Base-by-base conservation (phyloP, 2,888 invertebrate genomes). In the Crioceris asparagi region DNA sequence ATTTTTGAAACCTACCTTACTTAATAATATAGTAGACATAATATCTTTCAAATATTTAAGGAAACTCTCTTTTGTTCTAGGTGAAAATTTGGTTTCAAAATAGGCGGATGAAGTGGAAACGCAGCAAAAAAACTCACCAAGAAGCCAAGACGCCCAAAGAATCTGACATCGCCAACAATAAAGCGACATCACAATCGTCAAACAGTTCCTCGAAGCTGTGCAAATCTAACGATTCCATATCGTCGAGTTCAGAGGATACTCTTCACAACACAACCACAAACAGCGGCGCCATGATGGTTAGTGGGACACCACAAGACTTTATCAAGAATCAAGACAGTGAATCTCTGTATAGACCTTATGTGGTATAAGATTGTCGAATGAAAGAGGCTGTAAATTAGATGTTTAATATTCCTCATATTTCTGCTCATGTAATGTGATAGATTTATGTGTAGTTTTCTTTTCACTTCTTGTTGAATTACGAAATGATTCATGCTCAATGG, bases 61-160 rank as follows among this genome's bases (percentile, higher is more conserved):
- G 4, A 3, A 11, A 6, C 3, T 5, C 14, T 37, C 29, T 39
- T 32, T 61, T 46, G 51, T 55, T 55, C 8, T 75, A 93, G 87
- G 93, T 93, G 45, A 93, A 93, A 74, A 93, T 94, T 55, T 94
- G 93, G 96, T 97, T 97, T 66, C 96, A 97, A 75, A 96, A 96
- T 64, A 75, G 96, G 33, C 77, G 96, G 53, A 96, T 96, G 96
- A 96, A 96, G 62, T 94, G 94, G 93, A 97, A 97, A 63, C 72
- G 97, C 8, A 93, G 92, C 47, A 94, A 94, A 73, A 94, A 94
- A 57, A 90, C 91, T 0, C 90, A 90, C 60, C 86, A 87, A 49
- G 90, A 90, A 65, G 79, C 86, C 17, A 83, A 83, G 66, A 71
- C 56, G 8, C 75, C 75, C 36, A 52, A 52, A 39, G 51, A 52